Evolutionary conservation across 1,140 invertebrate species (phyloP), one percentile per base, ranked within the genome.

Genomic region (Bradynema listronoti): DNA sequence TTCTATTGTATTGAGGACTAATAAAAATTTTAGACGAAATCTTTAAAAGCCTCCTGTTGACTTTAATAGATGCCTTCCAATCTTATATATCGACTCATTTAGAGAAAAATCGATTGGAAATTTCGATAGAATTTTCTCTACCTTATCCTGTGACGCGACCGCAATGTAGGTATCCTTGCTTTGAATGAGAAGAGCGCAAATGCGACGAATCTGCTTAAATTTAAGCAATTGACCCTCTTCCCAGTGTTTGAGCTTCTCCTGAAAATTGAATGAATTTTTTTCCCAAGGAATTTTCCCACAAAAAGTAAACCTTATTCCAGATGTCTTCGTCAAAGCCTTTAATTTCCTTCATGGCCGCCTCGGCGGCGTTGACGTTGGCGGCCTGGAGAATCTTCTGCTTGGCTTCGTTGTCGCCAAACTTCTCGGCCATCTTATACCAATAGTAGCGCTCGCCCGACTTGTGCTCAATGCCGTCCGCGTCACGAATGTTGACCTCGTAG

Each of bases 341-440:
- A 16, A 73, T 73, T 11, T 57, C 51, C 34, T 73, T 73, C 57
- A 73, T 63, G 22, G 62, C 66, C 7, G 56, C 68, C 32, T 73
- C 71, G 2, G 71, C 71, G n/a, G 70, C 46, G 14, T 49, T 25
- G 16, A 58, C 63, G 41, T 53, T 62, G 11, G 42, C 22, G 11
- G 71, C 71, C 2, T 52, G 27, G 11, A 70, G n/a, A 24, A 73
- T 76, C n/a, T 57, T 66, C 33, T 75, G 49, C 39, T 51, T 75
- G 7, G 73, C 43, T 29, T 69, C 70, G 14, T 56, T 24, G 30
- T 73, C 71, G 4, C 50, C 60, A 52, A 73, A 73, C 11, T 47
- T 32, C 22, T 73, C 72, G 9, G 71, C 71, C 58, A 73, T 73
- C 51, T 75, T 75, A 45, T 75, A 75, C 72, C 72, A 76, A 41